Evolutionary conservation across 1,140 invertebrate species (phyloP).

Genomic region (Oryzaephilus surinamensis): DNA sequence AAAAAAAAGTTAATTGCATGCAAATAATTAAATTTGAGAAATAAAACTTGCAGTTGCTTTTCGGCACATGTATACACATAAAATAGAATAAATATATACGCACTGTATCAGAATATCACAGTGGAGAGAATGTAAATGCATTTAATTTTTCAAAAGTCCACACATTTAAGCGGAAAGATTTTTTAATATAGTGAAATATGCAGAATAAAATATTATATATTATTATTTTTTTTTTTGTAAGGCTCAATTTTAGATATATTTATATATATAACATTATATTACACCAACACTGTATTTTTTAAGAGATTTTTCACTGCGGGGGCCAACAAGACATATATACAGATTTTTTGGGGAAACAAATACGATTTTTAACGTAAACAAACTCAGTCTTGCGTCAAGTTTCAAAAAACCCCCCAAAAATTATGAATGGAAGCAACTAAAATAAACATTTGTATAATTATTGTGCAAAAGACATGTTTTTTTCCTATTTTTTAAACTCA

Average conservation of each 20-base stretch:
- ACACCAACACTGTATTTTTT: slow-evolving; percentile 8
- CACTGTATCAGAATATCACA: slow-evolving; percentile 31
- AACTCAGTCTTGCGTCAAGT: too few species aligned
- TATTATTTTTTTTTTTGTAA: slow-evolving; percentile 11
- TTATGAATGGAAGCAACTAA: too few species aligned
- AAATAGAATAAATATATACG: slow-evolving; percentile 23
- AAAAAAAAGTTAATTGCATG: slow-evolving; percentile 5
- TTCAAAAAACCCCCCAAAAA: too few species aligned
- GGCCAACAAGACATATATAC: too few species aligned
- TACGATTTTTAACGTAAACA: too few species aligned
- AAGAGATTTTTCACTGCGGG: too few species aligned
- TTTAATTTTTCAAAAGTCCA: slow-evolving; percentile 7
- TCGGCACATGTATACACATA: slow-evolving; percentile 20
- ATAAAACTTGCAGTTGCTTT: slow-evolving; percentile 1
- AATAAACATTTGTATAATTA: too few species aligned
- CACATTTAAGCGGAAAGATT: slow-evolving; percentile 16
- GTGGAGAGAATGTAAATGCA: slow-evolving; percentile 16
- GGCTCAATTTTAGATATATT: slow-evolving; percentile 17
- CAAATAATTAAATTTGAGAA: neutral
- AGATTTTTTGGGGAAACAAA: too few species aligned
- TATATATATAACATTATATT: neutral
- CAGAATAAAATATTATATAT: slow-evolving; percentile 9
- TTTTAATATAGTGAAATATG: slow-evolving; percentile 11
- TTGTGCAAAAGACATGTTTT: too few species aligned
- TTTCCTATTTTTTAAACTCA: too few species aligned